Conservation (phyloP, 2,888 invertebrate species). For the Melinaea menophilus region DNA sequence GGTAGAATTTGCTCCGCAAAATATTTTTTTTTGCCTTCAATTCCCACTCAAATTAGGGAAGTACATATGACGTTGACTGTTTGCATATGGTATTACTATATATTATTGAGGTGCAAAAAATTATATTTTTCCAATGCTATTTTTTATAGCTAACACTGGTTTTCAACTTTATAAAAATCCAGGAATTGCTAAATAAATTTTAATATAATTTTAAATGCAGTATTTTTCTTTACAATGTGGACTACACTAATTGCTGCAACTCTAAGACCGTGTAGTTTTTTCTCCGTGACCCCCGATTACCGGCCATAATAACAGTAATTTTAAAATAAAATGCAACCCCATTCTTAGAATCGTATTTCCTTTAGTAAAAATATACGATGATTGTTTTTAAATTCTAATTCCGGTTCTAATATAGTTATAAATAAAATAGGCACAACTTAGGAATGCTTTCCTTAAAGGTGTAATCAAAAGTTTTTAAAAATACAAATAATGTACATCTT, state of each 20-base stretch:
- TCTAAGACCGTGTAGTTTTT: conserved; percentile 35
- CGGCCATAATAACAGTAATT: conserved; percentile 59
- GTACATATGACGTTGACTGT: neutral
- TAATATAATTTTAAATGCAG: conserved; percentile 33
- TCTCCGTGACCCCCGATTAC: conserved; percentile 46
- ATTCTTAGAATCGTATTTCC: conserved; percentile 54
- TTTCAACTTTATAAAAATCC: neutral
- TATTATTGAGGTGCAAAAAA: too few species aligned
- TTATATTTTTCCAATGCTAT: too few species aligned
- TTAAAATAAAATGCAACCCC: conserved; percentile 49
- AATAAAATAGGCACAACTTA: neutral
- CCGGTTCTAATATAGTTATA: conserved; percentile 16
- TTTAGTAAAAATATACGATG: conserved; percentile 46
- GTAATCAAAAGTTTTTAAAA: too few species aligned
- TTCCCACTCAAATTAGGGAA: neutral
- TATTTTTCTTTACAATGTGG: conserved; percentile 36
- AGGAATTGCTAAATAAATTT: conserved; percentile 2
- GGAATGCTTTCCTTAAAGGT: neutral
- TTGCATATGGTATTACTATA: too few species aligned
- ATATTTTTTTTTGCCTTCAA: neutral
- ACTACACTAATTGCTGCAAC: conserved; percentile 26
- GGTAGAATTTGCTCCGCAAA: neutral
- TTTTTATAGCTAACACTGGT: neutral
- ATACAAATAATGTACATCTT: too few species aligned
- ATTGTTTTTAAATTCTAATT: conserved; percentile 23